Percentiles rank a stretch among this genome's conserved stretches.
Conservation (phyloP, 2,888 invertebrate genomes). For the Laothoe populi region DNA sequence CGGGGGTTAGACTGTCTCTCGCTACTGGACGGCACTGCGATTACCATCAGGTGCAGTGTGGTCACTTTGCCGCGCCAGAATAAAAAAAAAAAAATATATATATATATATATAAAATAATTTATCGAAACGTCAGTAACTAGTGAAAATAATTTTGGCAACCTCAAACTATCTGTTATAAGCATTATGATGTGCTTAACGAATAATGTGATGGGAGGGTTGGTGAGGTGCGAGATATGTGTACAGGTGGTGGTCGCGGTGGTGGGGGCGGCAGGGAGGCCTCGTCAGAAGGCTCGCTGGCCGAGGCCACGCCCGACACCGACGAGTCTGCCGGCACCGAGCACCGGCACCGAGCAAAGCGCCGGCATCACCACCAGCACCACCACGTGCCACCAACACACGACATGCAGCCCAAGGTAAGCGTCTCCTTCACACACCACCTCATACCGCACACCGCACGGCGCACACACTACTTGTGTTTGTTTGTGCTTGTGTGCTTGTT, state of each 20-base stretch:
- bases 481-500: background rate
- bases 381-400: slow-evolving; percentile 64
- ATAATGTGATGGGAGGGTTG: background rate
- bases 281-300: slow-evolving; percentile 89
- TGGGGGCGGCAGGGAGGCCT: slow-evolving; percentile 75
- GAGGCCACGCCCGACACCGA: slow-evolving; percentile 91
- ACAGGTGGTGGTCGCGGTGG: slow-evolving; percentile 48
- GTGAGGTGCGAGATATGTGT: background rate
- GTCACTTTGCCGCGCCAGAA: too few species aligned
- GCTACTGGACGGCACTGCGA: too few species aligned
- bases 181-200: too few species aligned
- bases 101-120: background rate
- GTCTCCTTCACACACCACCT: background rate
- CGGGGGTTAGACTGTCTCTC: too few species aligned
- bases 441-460: background rate
- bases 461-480: too few species aligned
- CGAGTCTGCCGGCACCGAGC: slow-evolving; percentile 83
- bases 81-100: too few species aligned
- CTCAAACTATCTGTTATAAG: background rate
- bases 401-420: slow-evolving; percentile 64
- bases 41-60: too few species aligned
- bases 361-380: slow-evolving; percentile 75
- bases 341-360: slow-evolving; percentile 75
- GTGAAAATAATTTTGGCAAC: background rate
- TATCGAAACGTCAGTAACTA: slow-evolving; percentile 7